These are phyloP conservation scores for Orbicella faveolata DNA, from an alignment of 64 coral and sea anemone genomes.

Conservation along the genomic window DNA sequence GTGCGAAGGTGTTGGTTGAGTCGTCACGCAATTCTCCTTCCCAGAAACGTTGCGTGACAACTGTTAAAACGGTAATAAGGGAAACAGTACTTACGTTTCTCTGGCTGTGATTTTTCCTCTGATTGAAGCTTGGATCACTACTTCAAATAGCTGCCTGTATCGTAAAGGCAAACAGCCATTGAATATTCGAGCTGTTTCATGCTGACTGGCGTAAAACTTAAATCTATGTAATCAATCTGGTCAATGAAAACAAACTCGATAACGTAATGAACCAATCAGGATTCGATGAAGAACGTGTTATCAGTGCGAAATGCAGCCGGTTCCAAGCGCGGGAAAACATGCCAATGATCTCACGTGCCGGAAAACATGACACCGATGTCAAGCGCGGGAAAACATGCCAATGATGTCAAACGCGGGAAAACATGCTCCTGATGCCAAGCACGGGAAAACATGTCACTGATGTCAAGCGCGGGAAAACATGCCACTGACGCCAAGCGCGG, in stretches of 20 bases:
- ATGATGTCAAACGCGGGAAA: neutral
- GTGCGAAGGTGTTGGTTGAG: too few species aligned
- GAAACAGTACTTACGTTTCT: constrained; percentile 78
- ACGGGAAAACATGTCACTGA: neutral
- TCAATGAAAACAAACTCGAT: neutral
- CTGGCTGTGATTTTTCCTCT: constrained; percentile 80
- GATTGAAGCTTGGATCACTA: constrained; percentile 92
- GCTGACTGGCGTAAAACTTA: neutral
- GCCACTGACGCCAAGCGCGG: too few species aligned
- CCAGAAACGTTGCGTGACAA: too few species aligned
- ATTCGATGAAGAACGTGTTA: neutral
- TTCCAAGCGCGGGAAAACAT: too few species aligned
- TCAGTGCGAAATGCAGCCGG: too few species aligned
- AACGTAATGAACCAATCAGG: neutral
- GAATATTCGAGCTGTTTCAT: too few species aligned
- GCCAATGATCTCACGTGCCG: too few species aligned
- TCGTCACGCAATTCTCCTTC: too few species aligned
- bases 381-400: neutral
- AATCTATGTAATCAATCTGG: neutral
- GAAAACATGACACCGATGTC: too few species aligned
- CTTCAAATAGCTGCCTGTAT: constrained; percentile 89
- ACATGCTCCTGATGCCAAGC: too few species aligned
- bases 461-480: too few species aligned
- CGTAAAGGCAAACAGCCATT: neutral
- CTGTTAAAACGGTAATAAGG: neutral